Evolutionary conservation across 2,797 vertebrate species (phyloP).

Genomic region (Neolamprologus multifasciatus): DNA sequence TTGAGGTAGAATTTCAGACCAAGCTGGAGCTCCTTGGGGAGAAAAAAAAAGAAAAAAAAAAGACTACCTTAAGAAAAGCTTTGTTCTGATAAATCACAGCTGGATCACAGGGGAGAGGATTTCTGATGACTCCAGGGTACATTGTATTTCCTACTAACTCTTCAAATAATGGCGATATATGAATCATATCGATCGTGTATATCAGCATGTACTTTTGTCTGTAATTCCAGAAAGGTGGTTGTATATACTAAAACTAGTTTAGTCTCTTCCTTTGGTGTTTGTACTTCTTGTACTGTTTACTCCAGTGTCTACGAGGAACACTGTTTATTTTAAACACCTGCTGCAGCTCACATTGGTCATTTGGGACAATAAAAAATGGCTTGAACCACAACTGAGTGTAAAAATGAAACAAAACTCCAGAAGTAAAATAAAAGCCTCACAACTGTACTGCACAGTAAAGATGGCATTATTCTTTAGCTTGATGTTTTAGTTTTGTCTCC

Average conservation of each 20-base stretch:
- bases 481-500: not conserved
- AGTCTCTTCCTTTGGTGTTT: not conserved
- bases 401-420: not conserved
- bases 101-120: not conserved
- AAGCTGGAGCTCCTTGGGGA: not conserved
- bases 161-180: not conserved
- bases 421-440: not conserved
- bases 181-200: not conserved
- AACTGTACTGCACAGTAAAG: not conserved
- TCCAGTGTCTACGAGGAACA: not conserved
- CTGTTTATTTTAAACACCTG: not conserved
- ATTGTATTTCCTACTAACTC: not conserved
- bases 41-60: not conserved
- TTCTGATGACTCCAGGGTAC: not conserved
- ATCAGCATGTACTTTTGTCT: not conserved
- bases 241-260: conserved; percentile 1
- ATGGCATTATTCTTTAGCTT: not conserved
- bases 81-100: not conserved
- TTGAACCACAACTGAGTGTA: not conserved
- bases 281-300: not conserved
- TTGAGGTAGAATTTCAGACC: not conserved
- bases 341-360: not conserved
- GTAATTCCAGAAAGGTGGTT: not conserved
- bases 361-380: not conserved
- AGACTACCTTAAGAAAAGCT: not conserved